Percentiles rank a stretch among this genome's conserved stretches.
Conservation (phyloP, 1,140 invertebrate species). For the Helicoverpa zea region DNA sequence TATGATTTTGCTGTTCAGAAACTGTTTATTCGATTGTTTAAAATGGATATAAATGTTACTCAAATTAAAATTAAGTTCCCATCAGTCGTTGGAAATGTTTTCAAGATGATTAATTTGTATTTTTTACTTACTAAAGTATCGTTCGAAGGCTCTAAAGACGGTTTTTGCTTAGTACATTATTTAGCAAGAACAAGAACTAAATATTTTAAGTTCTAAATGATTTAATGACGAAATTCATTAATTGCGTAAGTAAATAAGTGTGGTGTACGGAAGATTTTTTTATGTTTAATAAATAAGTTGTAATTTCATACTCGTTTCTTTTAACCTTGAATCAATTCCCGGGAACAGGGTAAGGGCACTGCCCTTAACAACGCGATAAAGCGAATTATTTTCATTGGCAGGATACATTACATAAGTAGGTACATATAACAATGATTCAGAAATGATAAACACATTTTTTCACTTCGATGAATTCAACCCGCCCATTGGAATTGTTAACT, state of each 20-base stretch:
- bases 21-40: no score
- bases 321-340: not conserved
- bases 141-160: constrained; percentile 5
- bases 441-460: no score
- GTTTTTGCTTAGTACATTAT: constrained; percentile 15
- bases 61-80: no score
- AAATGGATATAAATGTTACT: no score
- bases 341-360: no score
- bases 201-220: not conserved
- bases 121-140: not conserved
- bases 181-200: not conserved
- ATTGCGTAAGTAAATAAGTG: not conserved
- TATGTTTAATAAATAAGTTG: constrained; percentile 37
- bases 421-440: no score
- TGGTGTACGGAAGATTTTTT: not conserved
- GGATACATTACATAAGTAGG: no score
- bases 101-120: not conserved
- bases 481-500: no score
- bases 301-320: not conserved
- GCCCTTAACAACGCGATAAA: no score
- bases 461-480: no score
- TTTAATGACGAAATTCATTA: not conserved
- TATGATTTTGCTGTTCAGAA: no score
- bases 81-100: not conserved
- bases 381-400: no score